These are phyloP conservation scores for Onychorhynchus coronatus DNA, from an alignment of 2,113 vertebrate genomes.

Conservation along the genomic window DNA sequence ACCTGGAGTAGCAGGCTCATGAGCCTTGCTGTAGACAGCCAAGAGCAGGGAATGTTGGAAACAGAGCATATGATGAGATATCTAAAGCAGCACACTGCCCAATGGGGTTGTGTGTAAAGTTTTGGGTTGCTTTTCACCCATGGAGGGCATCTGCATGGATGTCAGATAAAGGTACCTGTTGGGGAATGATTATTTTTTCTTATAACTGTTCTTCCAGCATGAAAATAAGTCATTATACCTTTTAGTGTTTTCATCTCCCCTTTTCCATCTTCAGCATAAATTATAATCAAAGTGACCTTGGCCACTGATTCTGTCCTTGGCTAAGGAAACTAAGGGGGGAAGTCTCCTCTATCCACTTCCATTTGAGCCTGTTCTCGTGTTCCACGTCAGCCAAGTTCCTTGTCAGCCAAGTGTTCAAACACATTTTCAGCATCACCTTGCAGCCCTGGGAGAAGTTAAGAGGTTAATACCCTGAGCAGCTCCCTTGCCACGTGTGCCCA, in stretches of 20 bases:
- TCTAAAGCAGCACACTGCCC: neutral
- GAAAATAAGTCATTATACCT: neutral
- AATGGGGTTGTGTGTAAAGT: neutral
- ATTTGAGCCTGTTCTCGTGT: neutral
- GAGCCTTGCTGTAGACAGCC: neutral
- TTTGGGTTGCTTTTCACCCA: neutral
- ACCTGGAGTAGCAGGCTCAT: neutral
- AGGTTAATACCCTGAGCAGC: neutral
- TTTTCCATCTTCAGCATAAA: neutral
- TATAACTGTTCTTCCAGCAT: neutral
- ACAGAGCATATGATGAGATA: neutral
- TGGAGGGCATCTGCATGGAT: neutral
- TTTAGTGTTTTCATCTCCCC: neutral
- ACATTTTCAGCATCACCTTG: neutral
- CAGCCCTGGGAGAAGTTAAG: neutral
- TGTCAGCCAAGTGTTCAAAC: neutral
- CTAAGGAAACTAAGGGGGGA: neutral
- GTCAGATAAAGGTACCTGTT: neutral
- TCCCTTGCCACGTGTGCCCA: neutral
- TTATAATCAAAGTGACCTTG: neutral
- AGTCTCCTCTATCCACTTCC: neutral
- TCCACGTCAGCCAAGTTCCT: neutral
- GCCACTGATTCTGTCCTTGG: neutral
- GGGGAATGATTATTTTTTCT: neutral
- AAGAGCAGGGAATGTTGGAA: neutral